These are phyloP conservation scores for Monochamus saltuarius DNA, from an alignment of 1,140 invertebrate species.

Conservation along the genomic window DNA sequence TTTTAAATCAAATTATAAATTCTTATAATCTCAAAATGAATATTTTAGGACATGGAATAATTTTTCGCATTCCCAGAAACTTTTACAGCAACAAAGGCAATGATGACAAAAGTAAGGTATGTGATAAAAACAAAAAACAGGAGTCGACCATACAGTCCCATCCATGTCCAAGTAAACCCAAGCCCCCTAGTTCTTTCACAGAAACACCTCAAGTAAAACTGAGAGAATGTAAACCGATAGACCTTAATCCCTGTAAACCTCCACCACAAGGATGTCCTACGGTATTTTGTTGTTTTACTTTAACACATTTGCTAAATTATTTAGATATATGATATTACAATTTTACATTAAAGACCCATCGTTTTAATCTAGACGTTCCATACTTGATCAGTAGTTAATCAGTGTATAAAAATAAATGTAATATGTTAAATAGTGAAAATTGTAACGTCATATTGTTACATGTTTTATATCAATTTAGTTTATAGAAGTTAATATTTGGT, in stretches of 20 bases:
- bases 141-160: conserved; percentile 14
- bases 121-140: conserved; percentile 17
- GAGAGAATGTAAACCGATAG: conserved; percentile 34
- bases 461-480: too few relatives aligned
- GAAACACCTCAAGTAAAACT: conserved; percentile 22
- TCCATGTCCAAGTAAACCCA: conserved; percentile 14
- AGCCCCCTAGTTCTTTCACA: not conserved
- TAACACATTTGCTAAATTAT: too few relatives aligned
- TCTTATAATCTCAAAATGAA: not conserved
- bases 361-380: too few relatives aligned
- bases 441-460: not conserved
- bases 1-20: not conserved
- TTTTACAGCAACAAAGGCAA: conserved; percentile 6
- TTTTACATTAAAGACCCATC: too few relatives aligned
- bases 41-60: conserved; percentile 5
- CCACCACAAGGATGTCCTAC: conserved; percentile 4
- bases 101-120: conserved; percentile 28
- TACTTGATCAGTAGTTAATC: too few relatives aligned
- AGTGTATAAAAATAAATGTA: not conserved
- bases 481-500: too few relatives aligned
- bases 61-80: conserved; percentile 9
- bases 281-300: conserved; percentile 9
- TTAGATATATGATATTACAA: not conserved
- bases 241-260: conserved; percentile 31
- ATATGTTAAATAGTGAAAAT: conserved; percentile 1